Percentiles rank a stretch among this genome's conserved stretches.
These are phyloP conservation scores for Meteorus colon DNA, from an alignment of 2,888 invertebrate genomes.

Conservation along the genomic window DNA sequence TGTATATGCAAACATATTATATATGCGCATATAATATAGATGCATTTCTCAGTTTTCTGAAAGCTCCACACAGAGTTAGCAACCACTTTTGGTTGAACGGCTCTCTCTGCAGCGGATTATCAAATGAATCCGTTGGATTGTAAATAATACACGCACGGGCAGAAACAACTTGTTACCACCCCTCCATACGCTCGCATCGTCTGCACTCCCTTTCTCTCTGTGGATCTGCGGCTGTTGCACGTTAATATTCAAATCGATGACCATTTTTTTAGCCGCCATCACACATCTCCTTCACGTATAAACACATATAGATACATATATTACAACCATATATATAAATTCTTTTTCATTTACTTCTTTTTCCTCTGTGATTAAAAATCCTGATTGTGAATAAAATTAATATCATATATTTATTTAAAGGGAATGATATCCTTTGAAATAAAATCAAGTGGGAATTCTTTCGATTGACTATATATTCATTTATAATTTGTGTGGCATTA, in stretches of 20 bases:
- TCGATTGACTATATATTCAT: background rate
- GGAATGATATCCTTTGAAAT: background rate
- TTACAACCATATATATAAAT: background rate
- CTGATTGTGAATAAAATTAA: slow-evolving; percentile 29
- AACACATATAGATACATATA: background rate
- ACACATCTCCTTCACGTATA: background rate
- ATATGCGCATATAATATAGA: background rate
- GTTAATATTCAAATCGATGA: slow-evolving; percentile 30
- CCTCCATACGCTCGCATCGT: background rate
- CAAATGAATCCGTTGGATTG: slow-evolving; percentile 39
- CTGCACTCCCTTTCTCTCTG: background rate
- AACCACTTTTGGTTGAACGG: slow-evolving; percentile 25
- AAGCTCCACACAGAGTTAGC: slow-evolving; percentile 17
- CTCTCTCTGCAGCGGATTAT: slow-evolving; percentile 13
- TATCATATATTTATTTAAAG: background rate
- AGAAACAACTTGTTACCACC: slow-evolving; percentile 28
- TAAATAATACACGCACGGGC: slow-evolving; percentile 36
- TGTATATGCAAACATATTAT: background rate
- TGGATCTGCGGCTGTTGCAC: background rate
- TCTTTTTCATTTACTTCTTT: background rate
- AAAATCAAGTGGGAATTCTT: background rate
- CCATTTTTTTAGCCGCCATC: background rate
- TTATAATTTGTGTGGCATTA: background rate
- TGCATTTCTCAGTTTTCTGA: slow-evolving; percentile 26
- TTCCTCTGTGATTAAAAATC: slow-evolving; percentile 21